Evolutionary conservation across 2,113 vertebrate species (phyloP).

Genomic region (Apodemus speciosus): DNA sequence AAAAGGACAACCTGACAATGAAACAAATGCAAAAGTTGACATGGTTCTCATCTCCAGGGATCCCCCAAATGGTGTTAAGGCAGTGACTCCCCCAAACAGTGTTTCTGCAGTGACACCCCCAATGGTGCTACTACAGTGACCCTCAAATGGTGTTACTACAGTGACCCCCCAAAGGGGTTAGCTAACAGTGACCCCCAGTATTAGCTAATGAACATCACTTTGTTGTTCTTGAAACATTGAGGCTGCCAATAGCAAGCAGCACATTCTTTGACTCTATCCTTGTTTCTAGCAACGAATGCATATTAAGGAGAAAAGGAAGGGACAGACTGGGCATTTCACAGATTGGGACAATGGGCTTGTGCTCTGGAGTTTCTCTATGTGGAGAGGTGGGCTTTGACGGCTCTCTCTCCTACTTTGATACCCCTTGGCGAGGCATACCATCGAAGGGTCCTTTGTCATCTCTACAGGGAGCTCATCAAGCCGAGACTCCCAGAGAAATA

Average conservation of each 20-base stretch:
- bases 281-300: neutral
- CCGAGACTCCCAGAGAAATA: neutral
- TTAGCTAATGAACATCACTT: neutral
- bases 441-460: neutral
- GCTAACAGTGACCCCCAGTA: too few species aligned
- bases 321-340: neutral
- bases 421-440: neutral
- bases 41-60: neutral
- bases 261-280: neutral
- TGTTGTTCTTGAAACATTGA: neutral
- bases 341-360: too few species aligned
- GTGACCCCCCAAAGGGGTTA: too few species aligned
- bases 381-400: fast-evolving
- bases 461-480: neutral
- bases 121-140: too few species aligned
- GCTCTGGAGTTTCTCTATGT: neutral
- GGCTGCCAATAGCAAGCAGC: neutral
- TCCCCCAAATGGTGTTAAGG: neutral
- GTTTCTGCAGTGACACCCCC: neutral
- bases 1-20: neutral
- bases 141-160: too few species aligned
- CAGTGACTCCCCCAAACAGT: neutral
- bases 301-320: neutral
- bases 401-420: neutral
- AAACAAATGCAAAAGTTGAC: neutral